Base-by-base conservation (phyloP, 2,888 invertebrate genomes). In the Volucella inanis region DNA sequence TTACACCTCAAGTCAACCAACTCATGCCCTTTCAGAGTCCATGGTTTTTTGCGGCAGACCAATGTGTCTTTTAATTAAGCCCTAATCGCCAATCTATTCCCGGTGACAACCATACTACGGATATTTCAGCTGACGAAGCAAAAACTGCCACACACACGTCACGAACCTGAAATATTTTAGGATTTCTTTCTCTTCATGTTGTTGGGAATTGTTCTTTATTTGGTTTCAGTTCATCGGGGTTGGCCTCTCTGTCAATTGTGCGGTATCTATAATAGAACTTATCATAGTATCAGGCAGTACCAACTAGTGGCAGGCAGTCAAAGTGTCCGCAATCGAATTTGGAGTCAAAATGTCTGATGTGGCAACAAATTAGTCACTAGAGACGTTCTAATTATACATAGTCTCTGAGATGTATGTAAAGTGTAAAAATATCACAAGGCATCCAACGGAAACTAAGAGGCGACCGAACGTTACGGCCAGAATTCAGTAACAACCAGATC, bases 61-160 rank as follows among this genome's bases (percentile, higher is more conserved):
- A 62, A 49, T 38, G 49, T 4, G 31, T 31, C 31, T 50, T 49
- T 77, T 39, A 68, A 45, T 68, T 77, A 47, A 68, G 68, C 39
- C 49, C 55, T 64, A 70, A 77, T 77, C 77, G 47, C 15, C 41
- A 49, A 64, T 77, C 77, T 77, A 77, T 70, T 77, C 62, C 31
- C 70, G 55, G 70, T 70, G 70, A 70, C 62, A 70, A 77, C 49
- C 55, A 62, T 55, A 70, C 64, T 68, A 70, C 77, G 62, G 70
- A 70, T 70, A 70, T 54, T 11, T 47, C 8, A 55, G 54, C 74
- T 41, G 50, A 61, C 61, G 50, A 71, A 50, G 75, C 43, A 45
- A 76, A 31, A 59, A 38, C 59, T 38, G 75, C 65, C 75, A 52
- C 59, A 43, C 12, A 65, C 65, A 43, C 50, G 31, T 59, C 75